Base-by-base conservation (phyloP, 1,140 invertebrate species). In the Sycophila sp. region DNA sequence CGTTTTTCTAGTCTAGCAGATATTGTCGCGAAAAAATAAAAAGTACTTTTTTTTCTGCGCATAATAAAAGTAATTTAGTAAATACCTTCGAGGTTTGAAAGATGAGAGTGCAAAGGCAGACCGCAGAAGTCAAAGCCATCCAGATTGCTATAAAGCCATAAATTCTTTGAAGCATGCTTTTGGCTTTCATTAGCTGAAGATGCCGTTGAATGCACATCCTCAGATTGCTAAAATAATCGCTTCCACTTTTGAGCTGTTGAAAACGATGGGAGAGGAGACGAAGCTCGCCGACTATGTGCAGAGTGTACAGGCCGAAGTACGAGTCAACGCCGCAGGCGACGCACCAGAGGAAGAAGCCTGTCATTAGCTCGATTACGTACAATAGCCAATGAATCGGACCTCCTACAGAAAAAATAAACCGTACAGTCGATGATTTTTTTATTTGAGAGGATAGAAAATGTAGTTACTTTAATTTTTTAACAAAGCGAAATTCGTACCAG, bases 271-370 rank as follows among this genome's bases (percentile, higher is more conserved):
- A 64, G 59, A 53, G 70, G 47, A 19, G 74, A 28, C 24, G 66
- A 49, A 36, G 45, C 67, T 73, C 62, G 10, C 59, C 71, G 4
- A 45, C 17, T 19, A 80, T 75, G 62, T 77, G 79, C 55, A 76
- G 75, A 28, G 74, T 24, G 11, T 75, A 73, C 19, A 75, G 62
- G 15, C 71, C 70, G 59, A 76, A 80, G 7, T 75, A 19, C 2
- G 73, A 68, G 30, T 80, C 79, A 2, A 75, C 73, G 4, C 78
- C 73, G 2, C 26, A 47, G 8, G 76, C 76, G n/a, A 74, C 45
- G 10, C 19, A 53, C 22, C 60, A 51, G 2, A 49, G n/a, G 45
- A 4, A 49, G 17, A 24, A 17, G 22, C 7, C 22, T 3, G 10
- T 4, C 10, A 4, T 4, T 2, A 22, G 8, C 17, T 49, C 45